A percentile compares a stretch with the other conserved stretches of the same genome.
These are phyloP conservation scores for Agriopis marginaria DNA, from an alignment of 2,888 invertebrate genomes.

Conservation along the genomic window DNA sequence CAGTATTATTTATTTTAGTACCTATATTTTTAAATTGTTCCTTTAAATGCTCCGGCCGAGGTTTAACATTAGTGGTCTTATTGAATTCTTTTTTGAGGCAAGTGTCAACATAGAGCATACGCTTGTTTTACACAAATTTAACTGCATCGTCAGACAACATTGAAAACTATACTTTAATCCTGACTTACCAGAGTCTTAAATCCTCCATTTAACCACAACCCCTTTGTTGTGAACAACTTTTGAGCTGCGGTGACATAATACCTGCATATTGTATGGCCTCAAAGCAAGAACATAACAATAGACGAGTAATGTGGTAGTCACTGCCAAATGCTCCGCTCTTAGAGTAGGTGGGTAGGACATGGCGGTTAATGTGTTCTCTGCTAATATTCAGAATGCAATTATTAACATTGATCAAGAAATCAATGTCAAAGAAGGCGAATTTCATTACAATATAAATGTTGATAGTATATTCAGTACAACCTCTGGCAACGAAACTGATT, in stretches of 20 bases:
- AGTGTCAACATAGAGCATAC: slow-evolving; percentile 11
- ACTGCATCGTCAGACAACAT: neutral
- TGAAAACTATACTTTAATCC: slow-evolving; percentile 15
- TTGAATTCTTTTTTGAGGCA: neutral
- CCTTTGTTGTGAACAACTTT: slow-evolving; percentile 42
- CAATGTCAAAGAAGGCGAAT: slow-evolving; percentile 21
- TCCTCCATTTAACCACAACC: slow-evolving; percentile 19
- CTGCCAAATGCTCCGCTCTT: slow-evolving; percentile 56
- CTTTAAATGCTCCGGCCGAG: too few relatives aligned
- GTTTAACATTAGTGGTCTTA: neutral
- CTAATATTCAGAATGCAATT: slow-evolving; percentile 39
- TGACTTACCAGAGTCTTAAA: slow-evolving; percentile 19
- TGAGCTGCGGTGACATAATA: slow-evolving; percentile 43
- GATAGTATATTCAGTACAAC: slow-evolving; percentile 21
- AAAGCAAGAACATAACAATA: slow-evolving; percentile 50
- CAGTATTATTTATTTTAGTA: too few relatives aligned
- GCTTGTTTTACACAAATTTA: slow-evolving; percentile 1
- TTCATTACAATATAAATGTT: slow-evolving; percentile 16
- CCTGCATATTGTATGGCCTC: slow-evolving; percentile 42
- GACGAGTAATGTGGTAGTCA: slow-evolving; percentile 50
- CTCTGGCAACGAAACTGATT: slow-evolving; percentile 26
- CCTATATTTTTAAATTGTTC: too few relatives aligned
- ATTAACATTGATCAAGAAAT: slow-evolving; percentile 37
- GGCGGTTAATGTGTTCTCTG: slow-evolving; percentile 46
- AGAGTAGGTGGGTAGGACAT: slow-evolving; percentile 51